Percentiles rank a stretch among this genome's conserved stretches.
Evolutionary conservation across 2,113 vertebrate species (phyloP).

Genomic region (Indri indri): DNA sequence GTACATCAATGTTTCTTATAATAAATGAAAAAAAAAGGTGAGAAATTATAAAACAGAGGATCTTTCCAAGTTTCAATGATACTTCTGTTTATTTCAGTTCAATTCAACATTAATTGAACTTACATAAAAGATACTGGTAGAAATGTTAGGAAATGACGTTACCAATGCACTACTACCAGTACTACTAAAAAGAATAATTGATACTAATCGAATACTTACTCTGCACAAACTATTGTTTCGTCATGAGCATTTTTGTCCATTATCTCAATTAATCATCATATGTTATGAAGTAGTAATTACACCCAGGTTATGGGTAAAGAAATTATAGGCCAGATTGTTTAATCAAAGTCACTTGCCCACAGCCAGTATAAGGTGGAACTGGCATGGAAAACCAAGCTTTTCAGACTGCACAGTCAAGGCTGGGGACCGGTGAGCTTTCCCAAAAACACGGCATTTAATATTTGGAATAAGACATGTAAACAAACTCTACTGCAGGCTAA

Average conservation of each 20-base stretch:
- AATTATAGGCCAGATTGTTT: neutral
- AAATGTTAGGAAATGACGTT: neutral
- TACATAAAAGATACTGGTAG: neutral
- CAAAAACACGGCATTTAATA: neutral
- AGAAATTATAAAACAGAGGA: neutral
- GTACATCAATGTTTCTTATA: neutral
- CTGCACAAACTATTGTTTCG: neutral
- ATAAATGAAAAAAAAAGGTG: neutral
- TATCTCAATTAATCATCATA: neutral
- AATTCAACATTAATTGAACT: neutral
- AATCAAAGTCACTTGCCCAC: neutral
- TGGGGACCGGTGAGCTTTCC: neutral
- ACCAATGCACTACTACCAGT: fast-evolving
- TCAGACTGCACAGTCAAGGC: neutral
- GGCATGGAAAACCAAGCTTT: neutral
- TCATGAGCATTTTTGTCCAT: neutral
- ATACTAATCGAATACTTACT: neutral
- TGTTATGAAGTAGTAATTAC: neutral
- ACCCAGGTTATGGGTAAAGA: neutral
- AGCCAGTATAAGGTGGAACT: neutral
- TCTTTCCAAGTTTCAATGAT: neutral
- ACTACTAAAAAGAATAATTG: neutral
- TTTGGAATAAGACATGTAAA: neutral
- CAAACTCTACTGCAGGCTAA: neutral
- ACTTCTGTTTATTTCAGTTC: neutral